phyloP scores from a whole-genome alignment of 30 jellyfish, hydroid and myxozoan species.

The Cassiopea xamachana region DNA sequence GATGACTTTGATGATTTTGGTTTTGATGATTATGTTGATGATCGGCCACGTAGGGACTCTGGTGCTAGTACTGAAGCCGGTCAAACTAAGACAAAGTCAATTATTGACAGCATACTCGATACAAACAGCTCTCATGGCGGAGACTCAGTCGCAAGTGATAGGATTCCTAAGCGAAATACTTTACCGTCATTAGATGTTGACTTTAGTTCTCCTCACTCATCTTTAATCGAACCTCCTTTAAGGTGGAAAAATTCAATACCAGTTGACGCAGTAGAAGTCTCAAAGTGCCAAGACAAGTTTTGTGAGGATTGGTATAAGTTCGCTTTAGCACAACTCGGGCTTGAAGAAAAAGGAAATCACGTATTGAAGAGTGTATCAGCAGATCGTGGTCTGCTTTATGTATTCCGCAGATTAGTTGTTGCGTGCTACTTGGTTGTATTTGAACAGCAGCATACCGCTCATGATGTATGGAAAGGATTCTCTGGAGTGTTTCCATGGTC shows the following conservation, averaged over 20 bases:
- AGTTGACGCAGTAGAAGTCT: constrained; percentile 48
- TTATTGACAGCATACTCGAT: constrained; percentile 12
- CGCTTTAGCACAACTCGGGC: constrained; percentile 49
- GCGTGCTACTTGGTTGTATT: constrained; percentile 47
- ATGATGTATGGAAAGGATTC: constrained; percentile 64
- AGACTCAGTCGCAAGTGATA: neutral
- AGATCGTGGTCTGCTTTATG: constrained; percentile 60
- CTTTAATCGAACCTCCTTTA: constrained; percentile 77
- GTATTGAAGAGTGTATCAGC: constrained; percentile 56
- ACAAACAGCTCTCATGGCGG: neutral
- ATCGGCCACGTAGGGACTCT: constrained; percentile 37
- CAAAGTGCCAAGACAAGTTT: constrained; percentile 21
- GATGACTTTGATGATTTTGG: constrained; percentile 93
- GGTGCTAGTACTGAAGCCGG: neutral
- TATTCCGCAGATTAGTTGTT: constrained; percentile 62
- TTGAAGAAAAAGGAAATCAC: constrained; percentile 52
- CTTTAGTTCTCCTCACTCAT: constrained; percentile 75
- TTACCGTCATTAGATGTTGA: constrained; percentile 53
- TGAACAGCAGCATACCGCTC: constrained; percentile 73
- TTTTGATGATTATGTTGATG: constrained; percentile 69
- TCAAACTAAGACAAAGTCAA: neutral
- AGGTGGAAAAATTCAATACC: constrained; percentile 77
- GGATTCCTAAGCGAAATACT: constrained; percentile 9
- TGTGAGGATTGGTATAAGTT: constrained; percentile 66
- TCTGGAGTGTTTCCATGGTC: constrained; percentile 91